Conservation (phyloP, 2,113 vertebrate genomes). For the Struthio camelus region DNA sequence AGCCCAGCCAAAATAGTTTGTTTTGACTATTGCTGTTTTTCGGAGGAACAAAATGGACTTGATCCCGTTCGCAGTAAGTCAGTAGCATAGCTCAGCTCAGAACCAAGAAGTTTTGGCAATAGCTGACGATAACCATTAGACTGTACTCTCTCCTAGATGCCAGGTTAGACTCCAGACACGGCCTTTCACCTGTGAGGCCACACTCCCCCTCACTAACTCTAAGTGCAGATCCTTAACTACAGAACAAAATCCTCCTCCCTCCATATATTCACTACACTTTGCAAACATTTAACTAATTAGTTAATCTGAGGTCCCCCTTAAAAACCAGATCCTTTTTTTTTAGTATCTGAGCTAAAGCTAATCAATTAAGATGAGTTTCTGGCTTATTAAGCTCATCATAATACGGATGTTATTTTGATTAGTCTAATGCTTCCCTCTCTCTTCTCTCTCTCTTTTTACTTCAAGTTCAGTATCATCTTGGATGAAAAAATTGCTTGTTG, state of each 20-base stretch:
- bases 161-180: background rate
- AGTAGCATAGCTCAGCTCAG: background rate
- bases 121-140: background rate
- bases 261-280: conserved; percentile 5
- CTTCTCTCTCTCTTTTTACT: background rate
- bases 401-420: conserved; percentile 39
- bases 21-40: background rate
- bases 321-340: conserved; percentile 39
- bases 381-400: conserved; percentile 50
- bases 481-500: conserved; percentile 34
- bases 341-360: conserved; percentile 48
- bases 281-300: conserved; percentile 61
- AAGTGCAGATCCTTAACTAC: background rate
- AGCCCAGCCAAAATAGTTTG: background rate
- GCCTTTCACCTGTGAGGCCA: background rate
- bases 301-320: conserved; percentile 45
- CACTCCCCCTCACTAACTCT: background rate
- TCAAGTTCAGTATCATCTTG: background rate
- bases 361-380: conserved; percentile 52
- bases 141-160: background rate
- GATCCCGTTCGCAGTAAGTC: background rate
- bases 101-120: background rate
- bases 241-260: background rate
- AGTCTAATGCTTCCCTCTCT: background rate
- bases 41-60: background rate